Evolutionary conservation across 2,113 vertebrate species (phyloP), one percentile per base, ranked within the genome.

Genomic region (Todiramphus saurophagus): DNA sequence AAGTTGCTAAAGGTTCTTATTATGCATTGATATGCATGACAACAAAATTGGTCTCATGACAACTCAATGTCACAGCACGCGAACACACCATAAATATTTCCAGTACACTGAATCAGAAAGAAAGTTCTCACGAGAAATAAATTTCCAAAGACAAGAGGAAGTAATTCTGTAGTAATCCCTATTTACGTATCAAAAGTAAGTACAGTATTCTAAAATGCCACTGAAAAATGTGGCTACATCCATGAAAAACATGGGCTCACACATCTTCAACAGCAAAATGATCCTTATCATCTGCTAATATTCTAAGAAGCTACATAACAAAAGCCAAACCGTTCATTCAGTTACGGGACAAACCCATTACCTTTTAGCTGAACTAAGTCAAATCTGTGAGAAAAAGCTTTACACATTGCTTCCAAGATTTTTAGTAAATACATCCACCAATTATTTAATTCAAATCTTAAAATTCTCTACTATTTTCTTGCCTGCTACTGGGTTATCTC

Each of bases 1-100:
- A 50, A 90, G 90, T 39, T 91, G 67, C 78, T 94, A 9, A 80
- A 94, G 37, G 59, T 8, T 91, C 64, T 90, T 37, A 51, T 89
- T 44, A 41, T 35, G 48, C 16, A 0, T 31, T 67, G 93, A 67
- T 44, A 31, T 11, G 39, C 81, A 39, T 17, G 84, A 85, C 78
- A 91, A 44, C 74, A 83, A 85, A 91, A 93, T 6, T 58, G 55
- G 78, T 59, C 70, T 89, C 8, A 7, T 67, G 82, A 94, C 78
- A 87, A 25, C 75, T 63, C 84, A 23, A 0, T 63, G 87, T 83
- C 94, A 92, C 74, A 73, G 78, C 74, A 41, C 41, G 5, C 9
- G 81, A 86, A 67, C 11, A 8, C 0, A 0, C n/a, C 73, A 27
- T 48, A 73, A 84, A 48, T 50, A 82, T 91, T 87, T 60, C 56